Evolutionary conservation across 2,888 invertebrate species (phyloP), one percentile per base, ranked within the genome.

Genomic region (Tenthredo amoena): DNA sequence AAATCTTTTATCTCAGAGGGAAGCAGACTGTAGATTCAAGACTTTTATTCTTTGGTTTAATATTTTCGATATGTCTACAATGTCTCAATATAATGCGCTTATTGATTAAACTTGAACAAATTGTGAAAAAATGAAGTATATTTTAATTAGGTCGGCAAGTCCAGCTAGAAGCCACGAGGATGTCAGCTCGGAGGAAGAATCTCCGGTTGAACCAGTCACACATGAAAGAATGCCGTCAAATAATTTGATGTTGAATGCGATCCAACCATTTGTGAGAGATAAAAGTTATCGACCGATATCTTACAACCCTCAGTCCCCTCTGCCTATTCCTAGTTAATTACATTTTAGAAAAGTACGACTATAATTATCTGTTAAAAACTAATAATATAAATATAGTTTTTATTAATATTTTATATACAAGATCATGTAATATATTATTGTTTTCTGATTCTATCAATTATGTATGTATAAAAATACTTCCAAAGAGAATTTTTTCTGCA

Each of bases 271-370:
- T 87, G 92, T 92, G 68, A 90, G 92, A 81, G 91, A 91, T 84
- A 94, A 93, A 90, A 93, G 92, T 72, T 94, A 94, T 89, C 92
- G 94, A 86, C 94, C 94, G 43, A 94, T 94, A 87, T 91, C 92
- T 68, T 94, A 94, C 89, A 94, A 93, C 87, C 94, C 94, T 82
- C 91, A 89, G 58, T 89, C 91, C 86, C 87, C 88, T 58, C 87
- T 89, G 55, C 87, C 90, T 83, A 85, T 86, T 50, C 89, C 77
- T 62, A 86, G 79, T 84, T 85, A 84, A 83, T 74, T 34, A 34
- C 58, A 77, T 83, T 50, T 85, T 31, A 55, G 34, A 47, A 79
- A 85, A 68, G 21, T 65, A 79, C 50, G 77, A 68, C 34, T 58
- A 50, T 47, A 47, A 47, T 79, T 21, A 47, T 68, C 21, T 84